A percentile compares a stretch with the other conserved stretches of the same genome.
phyloP scores from a whole-genome alignment of 1,140 invertebrate genomes.

The Tenebrio molitor region DNA sequence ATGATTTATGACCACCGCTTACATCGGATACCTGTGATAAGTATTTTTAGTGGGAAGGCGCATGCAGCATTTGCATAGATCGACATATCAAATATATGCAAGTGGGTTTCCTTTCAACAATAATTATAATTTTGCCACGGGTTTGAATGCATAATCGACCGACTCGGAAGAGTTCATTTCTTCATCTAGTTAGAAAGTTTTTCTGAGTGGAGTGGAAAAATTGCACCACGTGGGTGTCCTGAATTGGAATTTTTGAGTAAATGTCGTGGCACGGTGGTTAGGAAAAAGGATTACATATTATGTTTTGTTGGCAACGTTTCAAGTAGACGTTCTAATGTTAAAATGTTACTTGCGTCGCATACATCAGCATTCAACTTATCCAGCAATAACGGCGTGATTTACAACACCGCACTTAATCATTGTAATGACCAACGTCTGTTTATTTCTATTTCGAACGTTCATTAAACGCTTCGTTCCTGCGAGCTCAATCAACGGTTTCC shows the following conservation, averaged over 20 bases:
- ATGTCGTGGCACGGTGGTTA: background rate
- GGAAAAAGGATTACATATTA: slow-evolving; percentile 33
- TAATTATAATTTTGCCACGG: slow-evolving; percentile 13
- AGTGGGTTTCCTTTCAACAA: slow-evolving; percentile 8
- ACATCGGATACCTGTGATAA: background rate
- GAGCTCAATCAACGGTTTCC: slow-evolving; percentile 33
- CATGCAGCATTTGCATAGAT: slow-evolving; percentile 12
- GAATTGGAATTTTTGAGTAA: background rate
- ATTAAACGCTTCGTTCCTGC: slow-evolving; percentile 39
- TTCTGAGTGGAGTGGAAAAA: background rate
- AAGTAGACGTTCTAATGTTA: slow-evolving; percentile 44
- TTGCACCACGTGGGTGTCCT: background rate
- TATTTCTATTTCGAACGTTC: slow-evolving; percentile 51
- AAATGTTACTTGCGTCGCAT: slow-evolving; percentile 29
- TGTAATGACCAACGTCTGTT: slow-evolving; percentile 53
- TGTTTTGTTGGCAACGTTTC: slow-evolving; percentile 44
- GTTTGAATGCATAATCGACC: slow-evolving; percentile 5
- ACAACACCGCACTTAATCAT: slow-evolving; percentile 51
- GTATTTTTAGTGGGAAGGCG: background rate
- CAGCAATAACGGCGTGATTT: slow-evolving; percentile 49
- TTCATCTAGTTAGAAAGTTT: background rate
- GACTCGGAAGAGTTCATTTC: background rate
- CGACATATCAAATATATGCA: background rate
- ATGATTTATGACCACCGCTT: background rate
- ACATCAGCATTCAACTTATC: slow-evolving; percentile 43